phyloP scores from a whole-genome alignment of 37 sponge, comb jelly and placozoan genomes.

The Oopsacas minuta region DNA sequence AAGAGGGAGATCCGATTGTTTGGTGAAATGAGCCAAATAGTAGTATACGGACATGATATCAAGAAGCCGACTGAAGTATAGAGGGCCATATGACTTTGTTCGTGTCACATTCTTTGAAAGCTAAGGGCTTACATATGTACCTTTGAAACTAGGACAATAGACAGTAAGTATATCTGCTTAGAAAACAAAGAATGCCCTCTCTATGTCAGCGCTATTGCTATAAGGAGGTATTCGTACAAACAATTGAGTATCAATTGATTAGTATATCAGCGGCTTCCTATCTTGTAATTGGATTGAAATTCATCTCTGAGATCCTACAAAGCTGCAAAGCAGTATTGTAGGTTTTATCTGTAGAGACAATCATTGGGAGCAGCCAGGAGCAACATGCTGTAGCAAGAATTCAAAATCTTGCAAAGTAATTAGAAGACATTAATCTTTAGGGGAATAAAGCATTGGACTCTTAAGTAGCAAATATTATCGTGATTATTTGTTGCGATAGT shows the following conservation, averaged over 20 bases:
- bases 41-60: no score
- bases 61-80: no score
- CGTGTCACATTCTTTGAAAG: not conserved
- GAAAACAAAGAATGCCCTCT: no score
- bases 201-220: no score
- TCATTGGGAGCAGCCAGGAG: not conserved
- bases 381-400: not conserved
- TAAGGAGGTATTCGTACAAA: no score
- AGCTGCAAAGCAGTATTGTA: not conserved
- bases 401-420: not conserved
- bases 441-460: not conserved
- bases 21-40: no score
- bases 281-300: not conserved
- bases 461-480: no score
- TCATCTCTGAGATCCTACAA: not conserved
- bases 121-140: not conserved
- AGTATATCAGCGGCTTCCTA: not conserved
- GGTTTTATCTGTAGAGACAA: not conserved
- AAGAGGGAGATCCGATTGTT: no score
- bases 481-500: no score
- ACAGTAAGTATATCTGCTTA: not conserved
- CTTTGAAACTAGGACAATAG: not conserved
- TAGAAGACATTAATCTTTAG: not conserved
- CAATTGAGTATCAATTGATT: no score
- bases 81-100: not conserved